phyloP scores from a whole-genome alignment of 2,113 vertebrate genomes.

The Tyrannus savana region DNA sequence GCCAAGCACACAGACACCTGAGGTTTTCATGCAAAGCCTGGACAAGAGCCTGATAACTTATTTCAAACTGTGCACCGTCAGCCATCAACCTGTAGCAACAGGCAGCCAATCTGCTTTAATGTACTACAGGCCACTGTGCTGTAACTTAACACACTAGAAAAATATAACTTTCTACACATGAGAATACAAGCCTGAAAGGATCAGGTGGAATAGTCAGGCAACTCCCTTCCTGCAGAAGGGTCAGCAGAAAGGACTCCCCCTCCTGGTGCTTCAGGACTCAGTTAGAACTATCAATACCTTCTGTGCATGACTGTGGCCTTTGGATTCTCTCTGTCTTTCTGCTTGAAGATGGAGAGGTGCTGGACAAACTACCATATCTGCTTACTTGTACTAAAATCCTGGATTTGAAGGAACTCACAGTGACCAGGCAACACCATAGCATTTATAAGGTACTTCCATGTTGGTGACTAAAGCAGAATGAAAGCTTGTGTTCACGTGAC shows the following conservation, averaged over 20 bases:
- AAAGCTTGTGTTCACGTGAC: not conserved
- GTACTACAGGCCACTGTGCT: not conserved
- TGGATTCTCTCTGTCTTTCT: not conserved
- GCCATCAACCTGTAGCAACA: not conserved
- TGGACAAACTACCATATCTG: not conserved
- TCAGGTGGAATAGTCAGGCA: not conserved
- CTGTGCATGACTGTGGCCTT: not conserved
- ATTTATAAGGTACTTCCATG: not conserved
- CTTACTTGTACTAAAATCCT: not conserved
- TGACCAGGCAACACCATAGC: not conserved
- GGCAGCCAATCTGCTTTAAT: not conserved
- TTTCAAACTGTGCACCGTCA: not conserved
- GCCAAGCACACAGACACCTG: not conserved
- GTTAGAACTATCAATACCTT: not conserved
- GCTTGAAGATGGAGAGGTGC: not conserved
- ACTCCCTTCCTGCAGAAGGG: not conserved
- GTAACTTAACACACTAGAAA: not conserved
- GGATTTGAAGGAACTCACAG: not conserved
- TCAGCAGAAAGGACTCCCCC: not conserved
- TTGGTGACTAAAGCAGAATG: not conserved
- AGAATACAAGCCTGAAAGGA: not conserved
- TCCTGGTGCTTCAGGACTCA: not conserved
- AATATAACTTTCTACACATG: not conserved
- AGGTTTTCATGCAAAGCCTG: not conserved
- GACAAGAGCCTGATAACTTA: not conserved